A percentile compares a stretch with the other conserved stretches of the same genome.
Evolutionary conservation across 2,113 vertebrate genomes (phyloP).

Genomic region (Anas platyrhynchos): DNA sequence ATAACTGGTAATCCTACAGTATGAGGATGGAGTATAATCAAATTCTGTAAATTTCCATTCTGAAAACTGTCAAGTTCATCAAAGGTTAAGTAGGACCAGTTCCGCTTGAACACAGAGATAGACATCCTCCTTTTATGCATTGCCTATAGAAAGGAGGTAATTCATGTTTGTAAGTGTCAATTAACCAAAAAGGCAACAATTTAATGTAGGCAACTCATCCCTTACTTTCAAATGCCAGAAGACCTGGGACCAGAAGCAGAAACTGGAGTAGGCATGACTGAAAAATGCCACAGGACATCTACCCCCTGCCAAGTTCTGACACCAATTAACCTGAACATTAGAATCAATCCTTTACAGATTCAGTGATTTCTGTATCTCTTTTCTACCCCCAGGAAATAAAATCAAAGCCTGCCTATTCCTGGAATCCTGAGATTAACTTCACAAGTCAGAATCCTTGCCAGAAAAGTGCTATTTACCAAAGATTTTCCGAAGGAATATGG

Average conservation of each 20-base stretch:
- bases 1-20: neutral
- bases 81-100: neutral
- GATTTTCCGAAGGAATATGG: neutral
- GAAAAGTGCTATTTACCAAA: neutral
- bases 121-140: neutral
- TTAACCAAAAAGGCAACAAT: neutral
- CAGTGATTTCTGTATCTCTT: neutral
- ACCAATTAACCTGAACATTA: neutral
- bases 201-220: neutral
- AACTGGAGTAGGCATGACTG: neutral
- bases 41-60: neutral
- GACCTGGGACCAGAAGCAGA: neutral
- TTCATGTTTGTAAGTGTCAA: neutral
- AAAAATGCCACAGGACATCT: neutral
- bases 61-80: neutral
- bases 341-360: neutral
- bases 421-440: neutral
- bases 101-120: neutral
- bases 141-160: neutral
- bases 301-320: accelerated
- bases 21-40: neutral
- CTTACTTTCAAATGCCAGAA: neutral
- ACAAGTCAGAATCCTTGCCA: neutral
- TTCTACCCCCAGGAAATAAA: neutral
- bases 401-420: neutral